Conservation (phyloP, 2,113 vertebrate species). For the cat (Felis catus) region DNA sequence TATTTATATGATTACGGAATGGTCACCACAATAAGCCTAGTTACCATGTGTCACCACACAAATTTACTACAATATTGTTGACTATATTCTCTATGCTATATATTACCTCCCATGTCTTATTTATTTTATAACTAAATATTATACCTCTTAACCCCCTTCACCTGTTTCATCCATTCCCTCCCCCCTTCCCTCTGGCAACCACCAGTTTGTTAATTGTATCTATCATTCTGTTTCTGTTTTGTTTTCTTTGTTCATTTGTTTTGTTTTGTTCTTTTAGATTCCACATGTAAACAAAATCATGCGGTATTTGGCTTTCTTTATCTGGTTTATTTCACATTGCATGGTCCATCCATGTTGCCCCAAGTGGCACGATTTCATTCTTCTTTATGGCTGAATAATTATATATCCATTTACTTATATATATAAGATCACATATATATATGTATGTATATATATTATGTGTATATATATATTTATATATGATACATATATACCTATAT, state of each 20-base stretch:
- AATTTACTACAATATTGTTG: background rate
- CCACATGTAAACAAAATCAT: background rate
- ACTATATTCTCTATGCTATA: background rate
- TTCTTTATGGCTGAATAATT: background rate
- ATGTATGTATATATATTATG: too few relatives aligned
- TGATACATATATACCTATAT: too few relatives aligned
- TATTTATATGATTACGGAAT: background rate
- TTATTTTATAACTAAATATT: background rate
- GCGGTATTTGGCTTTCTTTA: background rate
- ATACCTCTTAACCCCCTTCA: background rate
- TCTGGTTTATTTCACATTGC: background rate
- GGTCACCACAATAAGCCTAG: background rate
- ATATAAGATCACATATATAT: too few relatives aligned
- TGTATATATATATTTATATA: too few relatives aligned
- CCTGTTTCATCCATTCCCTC: background rate
- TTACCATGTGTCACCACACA: background rate
- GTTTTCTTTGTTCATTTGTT: background rate
- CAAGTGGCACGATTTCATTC: background rate
- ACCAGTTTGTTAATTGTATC: background rate
- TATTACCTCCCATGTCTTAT: background rate
- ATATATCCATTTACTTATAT: background rate
- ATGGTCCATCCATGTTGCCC: background rate
- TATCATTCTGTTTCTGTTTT: background rate
- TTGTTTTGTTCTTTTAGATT: background rate
- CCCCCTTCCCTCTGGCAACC: background rate